Percentiles rank a stretch among this genome's conserved stretches.
These are phyloP conservation scores for Pterostichus madidus DNA, from an alignment of 2,888 invertebrate species.

Conservation along the genomic window DNA sequence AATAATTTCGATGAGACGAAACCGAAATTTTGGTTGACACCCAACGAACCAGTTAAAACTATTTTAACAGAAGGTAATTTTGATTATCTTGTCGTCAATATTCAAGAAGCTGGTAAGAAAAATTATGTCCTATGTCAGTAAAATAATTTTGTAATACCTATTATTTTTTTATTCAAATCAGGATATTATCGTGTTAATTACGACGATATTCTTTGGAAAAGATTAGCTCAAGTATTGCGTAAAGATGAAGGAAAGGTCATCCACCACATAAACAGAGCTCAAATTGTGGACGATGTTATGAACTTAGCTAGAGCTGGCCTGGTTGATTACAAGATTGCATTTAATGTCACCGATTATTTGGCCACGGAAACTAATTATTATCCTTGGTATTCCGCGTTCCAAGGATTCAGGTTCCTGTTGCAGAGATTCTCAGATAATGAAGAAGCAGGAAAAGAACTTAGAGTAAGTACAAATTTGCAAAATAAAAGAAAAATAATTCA, in stretches of 20 bases:
- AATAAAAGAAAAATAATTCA: background rate
- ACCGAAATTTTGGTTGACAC: constrained; percentile 73
- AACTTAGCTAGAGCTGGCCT: constrained; percentile 85
- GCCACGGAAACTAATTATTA: constrained; percentile 84
- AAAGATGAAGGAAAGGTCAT: constrained; percentile 78
- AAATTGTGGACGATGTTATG: constrained; percentile 88
- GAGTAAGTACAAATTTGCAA: constrained; percentile 12
- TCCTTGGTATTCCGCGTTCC: constrained; percentile 88
- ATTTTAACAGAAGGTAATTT: background rate
- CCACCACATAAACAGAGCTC: constrained; percentile 85
- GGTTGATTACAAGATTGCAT: constrained; percentile 81
- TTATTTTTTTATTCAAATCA: constrained; percentile 70
- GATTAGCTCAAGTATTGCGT: constrained; percentile 77
- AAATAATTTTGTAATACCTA: too few species aligned
- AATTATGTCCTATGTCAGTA: too few species aligned
- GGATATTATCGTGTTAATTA: constrained; percentile 86
- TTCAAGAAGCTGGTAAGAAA: constrained; percentile 83
- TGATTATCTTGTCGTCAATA: constrained; percentile 84
- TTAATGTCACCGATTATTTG: constrained; percentile 85
- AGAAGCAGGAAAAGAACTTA: constrained; percentile 70
- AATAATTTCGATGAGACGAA: constrained; percentile 74
- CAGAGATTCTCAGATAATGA: constrained; percentile 71
- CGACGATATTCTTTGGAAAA: constrained; percentile 80
- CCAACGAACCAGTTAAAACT: constrained; percentile 56
- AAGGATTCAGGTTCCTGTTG: constrained; percentile 75